Base-by-base conservation (phyloP, 2,888 invertebrate genomes). In the Buathra laborator region DNA sequence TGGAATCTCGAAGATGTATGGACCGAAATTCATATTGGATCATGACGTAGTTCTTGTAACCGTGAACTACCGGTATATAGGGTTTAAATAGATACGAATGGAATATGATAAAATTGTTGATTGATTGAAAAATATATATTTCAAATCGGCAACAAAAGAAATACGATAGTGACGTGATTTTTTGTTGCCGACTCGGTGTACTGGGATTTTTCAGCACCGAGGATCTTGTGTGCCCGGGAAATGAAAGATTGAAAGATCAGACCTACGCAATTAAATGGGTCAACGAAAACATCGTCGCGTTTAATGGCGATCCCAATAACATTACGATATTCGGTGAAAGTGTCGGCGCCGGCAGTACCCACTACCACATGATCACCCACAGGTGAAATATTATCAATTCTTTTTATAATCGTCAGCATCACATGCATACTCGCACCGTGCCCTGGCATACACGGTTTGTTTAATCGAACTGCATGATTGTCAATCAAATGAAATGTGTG, bases 261-360 rank as follows among this genome's bases (percentile, higher is more conserved):
- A 88, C 94, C 91, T 88, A 95, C 95, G 95, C 96, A 0, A 92
- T 96, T 0, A 94, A 95, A 76, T 96, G 96, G 94, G 94, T 96
- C 16, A 95, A 95, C 83, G 94, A 95, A 77, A 95, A 95, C 82
- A 96, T 96, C 19, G 94, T 93, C 66, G 93, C 94, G 32, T 96
- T 96, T 83, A 96, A 96, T 0, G 96, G 96, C 0, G 95, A 96
- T 92, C 95, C 95, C 1, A 91, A 95, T 24, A 95, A 95, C 7
- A 96, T 96, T 0, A 96, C 96, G 0, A 94, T 96, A 72, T 96
- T 96, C 86, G 96, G 96, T 0, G 96, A 96, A 89, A 96, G 96
- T 89, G 96, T 96, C 0, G 96, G 96, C 2, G 96, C 96, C 0
- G 96, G 95, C 1, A 96, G 96, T 88, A 96, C 95, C 0, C 96